Evolutionary conservation across 1,140 invertebrate species (phyloP).

Genomic region (Dolichoris vasculosae): DNA sequence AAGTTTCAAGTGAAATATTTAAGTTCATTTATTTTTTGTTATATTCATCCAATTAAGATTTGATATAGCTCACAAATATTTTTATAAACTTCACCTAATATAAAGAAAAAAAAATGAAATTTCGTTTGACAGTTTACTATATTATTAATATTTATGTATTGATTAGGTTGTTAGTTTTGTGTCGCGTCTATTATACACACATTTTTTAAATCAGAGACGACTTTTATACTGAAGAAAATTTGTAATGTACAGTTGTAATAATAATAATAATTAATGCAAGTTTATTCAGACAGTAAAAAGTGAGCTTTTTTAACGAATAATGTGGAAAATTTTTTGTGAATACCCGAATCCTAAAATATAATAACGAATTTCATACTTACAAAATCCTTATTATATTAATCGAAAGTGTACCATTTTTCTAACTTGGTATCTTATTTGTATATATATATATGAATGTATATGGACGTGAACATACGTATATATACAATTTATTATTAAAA

Average conservation of each 20-base stretch:
- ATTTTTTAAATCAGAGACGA: conserved; percentile 42
- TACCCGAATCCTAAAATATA: not conserved
- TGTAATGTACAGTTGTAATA: conserved; percentile 47
- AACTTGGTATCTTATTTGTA: conserved; percentile 12
- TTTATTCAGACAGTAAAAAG: conserved; percentile 36
- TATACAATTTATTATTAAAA: conserved; percentile 14
- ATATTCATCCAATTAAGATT: conserved; percentile 30
- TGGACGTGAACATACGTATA: no score
- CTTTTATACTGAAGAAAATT: conserved; percentile 46
- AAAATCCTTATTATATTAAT: not conserved
- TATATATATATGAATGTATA: conserved; percentile 26
- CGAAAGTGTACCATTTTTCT: not conserved
- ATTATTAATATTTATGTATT: conserved; percentile 27
- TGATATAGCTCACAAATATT: conserved; percentile 34
- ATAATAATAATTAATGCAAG: conserved; percentile 46
- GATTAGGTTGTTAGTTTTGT: conserved; percentile 25
- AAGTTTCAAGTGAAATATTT: conserved; percentile 31
- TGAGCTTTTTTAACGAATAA: conserved; percentile 35
- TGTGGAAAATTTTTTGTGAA: conserved; percentile 19
- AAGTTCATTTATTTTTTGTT: conserved; percentile 41
- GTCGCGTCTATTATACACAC: not conserved
- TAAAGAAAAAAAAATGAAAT: not conserved
- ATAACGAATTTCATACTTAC: not conserved
- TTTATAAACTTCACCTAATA: conserved; percentile 45
- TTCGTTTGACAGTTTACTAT: conserved; percentile 10